Percentiles rank a stretch among this genome's conserved stretches.
These are phyloP conservation scores for Allacma fusca DNA, from an alignment of 2,888 invertebrate species.

Conservation along the genomic window DNA sequence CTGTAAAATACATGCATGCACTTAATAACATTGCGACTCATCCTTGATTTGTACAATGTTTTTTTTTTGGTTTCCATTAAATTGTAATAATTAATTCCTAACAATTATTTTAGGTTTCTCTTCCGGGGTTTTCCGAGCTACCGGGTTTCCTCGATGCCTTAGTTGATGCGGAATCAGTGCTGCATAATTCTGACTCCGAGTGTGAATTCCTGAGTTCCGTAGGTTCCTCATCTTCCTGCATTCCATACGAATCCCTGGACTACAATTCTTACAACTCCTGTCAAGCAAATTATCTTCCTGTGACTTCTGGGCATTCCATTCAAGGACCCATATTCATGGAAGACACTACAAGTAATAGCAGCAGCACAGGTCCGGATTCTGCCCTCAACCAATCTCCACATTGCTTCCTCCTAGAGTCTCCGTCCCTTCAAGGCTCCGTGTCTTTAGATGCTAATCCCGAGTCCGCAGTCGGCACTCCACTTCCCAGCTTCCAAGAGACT, in stretches of 20 bases:
- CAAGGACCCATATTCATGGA: conserved; percentile 61
- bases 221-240: conserved; percentile 69
- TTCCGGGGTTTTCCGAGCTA: conserved; percentile 61
- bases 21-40: too few relatives aligned
- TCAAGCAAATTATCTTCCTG: conserved; percentile 16
- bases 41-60: too few relatives aligned
- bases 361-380: conserved; percentile 56
- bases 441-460: conserved; percentile 54
- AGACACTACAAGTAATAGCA: conserved; percentile 59
- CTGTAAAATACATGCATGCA: too few relatives aligned
- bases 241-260: conserved; percentile 62
- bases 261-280: conserved; percentile 69
- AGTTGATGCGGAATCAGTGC: conserved; percentile 61
- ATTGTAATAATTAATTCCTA: conserved; percentile 11
- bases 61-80: background rate
- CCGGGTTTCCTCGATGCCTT: conserved; percentile 61
- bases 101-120: conserved; percentile 55
- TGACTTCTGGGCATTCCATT: conserved; percentile 40
- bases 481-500: conserved; percentile 75
- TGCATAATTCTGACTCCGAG: conserved; percentile 60
- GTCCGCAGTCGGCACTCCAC: conserved; percentile 54
- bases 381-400: conserved; percentile 51
- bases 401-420: conserved; percentile 59
- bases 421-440: conserved; percentile 58
- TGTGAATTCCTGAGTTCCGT: conserved; percentile 58